These are phyloP conservation scores for Sebastes steindachneri DNA, from an alignment of 2,797 vertebrate species.

Conservation along the genomic window DNA sequence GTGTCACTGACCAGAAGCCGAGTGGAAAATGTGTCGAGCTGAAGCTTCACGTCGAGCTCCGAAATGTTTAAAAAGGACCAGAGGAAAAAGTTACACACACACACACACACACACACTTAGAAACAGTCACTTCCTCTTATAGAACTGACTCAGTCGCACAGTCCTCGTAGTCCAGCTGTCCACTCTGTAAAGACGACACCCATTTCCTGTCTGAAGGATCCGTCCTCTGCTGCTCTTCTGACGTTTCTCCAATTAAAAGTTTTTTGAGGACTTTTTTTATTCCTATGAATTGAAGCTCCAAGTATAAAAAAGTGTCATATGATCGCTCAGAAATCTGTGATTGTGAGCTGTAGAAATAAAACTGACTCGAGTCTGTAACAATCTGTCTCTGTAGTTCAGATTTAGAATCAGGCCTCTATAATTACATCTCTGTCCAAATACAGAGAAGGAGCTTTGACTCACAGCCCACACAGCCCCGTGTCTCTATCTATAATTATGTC, in stretches of 20 bases:
- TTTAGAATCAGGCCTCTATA: slow-evolving; percentile 48
- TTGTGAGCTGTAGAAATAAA: not conserved
- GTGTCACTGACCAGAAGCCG: slow-evolving; percentile 4
- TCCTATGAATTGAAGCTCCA: not conserved
- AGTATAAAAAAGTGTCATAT: not conserved
- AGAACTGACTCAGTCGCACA: no score
- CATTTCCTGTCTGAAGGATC: not conserved
- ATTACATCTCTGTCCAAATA: slow-evolving; percentile 48
- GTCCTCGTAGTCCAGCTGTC: not conserved
- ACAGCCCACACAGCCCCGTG: slow-evolving; percentile 20
- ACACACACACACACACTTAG: not conserved
- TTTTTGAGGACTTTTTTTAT: not conserved
- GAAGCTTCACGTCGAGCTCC: not conserved
- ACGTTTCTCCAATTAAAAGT: not conserved
- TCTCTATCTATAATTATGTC: slow-evolving; percentile 38
- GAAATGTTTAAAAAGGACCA: not conserved
- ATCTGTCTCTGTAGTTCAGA: slow-evolving; percentile 27
- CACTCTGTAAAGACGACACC: not conserved
- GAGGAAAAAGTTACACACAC: not conserved
- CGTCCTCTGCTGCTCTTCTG: not conserved
- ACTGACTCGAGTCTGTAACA: slow-evolving; percentile 11
- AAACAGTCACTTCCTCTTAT: slow-evolving; percentile 5
- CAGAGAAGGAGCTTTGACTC: slow-evolving; percentile 16
- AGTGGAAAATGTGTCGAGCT: slow-evolving; percentile 20
- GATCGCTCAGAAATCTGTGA: not conserved